Base-by-base conservation (phyloP, 1,140 invertebrate species). In the Himalopsyche phryganea region DNA sequence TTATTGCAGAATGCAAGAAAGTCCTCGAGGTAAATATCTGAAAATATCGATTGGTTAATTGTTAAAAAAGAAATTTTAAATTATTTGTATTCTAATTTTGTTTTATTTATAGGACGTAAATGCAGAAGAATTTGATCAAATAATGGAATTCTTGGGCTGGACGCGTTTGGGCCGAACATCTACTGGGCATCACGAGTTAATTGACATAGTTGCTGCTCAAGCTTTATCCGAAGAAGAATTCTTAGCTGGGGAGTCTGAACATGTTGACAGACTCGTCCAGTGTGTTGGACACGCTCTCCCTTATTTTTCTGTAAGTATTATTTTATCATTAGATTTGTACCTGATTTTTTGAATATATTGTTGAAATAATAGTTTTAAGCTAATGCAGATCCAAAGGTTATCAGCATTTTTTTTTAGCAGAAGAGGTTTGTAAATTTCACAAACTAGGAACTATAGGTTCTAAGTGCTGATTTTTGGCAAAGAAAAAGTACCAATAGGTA, bases 81-180 rank as follows among this genome's bases (percentile, higher is more conserved):
- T 3, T 5, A 28, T 28, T 28, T 28, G 23, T 3, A 28, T 28
- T 28, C 9, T 5, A 28, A 9, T 28, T 28, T 28, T 28, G 23
- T 28, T 5, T 9, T 28, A 28, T 28, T 28, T 9, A 1, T 65
- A 92, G 87, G 90, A 93, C 81, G 88, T 93, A 9, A 92, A 89
- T 35, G 90, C 91, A 46, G 91, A 95, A 65, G 94, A 98, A 75
- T 96, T 96, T 77, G 86, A 93, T 58, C 81, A 85, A 44, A 85
- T 97, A 28, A 92, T 98, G 86, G 87, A 88, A 14, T 81, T 95
- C 50, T 77, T 98, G 58, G 85, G 84, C 1, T 84, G 84, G 74
- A 87, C 94, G 7, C 86, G 87, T 72, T 79, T 92, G 40, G 87
- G 89, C 42, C 87, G 86, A 61, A 90, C 91, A 32, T 79, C 90